Percentiles rank a stretch among this genome's conserved stretches.
phyloP scores from a whole-genome alignment of 2,888 invertebrate species.

The Coremacera marginata region DNA sequence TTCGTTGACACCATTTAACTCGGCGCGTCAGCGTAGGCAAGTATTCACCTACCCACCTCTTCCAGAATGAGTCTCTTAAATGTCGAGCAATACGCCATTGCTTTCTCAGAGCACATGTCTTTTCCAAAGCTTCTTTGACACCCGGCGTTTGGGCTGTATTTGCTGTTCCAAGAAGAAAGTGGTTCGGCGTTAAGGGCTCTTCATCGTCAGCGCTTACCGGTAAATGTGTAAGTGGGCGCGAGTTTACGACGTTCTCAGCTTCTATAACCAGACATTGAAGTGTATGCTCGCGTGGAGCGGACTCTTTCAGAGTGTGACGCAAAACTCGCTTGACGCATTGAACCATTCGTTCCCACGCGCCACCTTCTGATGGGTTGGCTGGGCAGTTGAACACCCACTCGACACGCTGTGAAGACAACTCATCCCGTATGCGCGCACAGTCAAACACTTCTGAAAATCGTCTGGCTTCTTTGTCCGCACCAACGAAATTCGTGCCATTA shows the following conservation, averaged over 20 bases:
- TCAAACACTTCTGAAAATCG: conserved; percentile 34
- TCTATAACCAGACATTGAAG: conserved; percentile 36
- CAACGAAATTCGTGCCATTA: no score
- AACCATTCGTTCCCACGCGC: conserved; percentile 25
- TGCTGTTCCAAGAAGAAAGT: conserved; percentile 23
- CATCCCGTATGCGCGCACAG: not conserved
- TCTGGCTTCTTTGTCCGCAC: no score
- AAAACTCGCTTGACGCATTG: conserved; percentile 8
- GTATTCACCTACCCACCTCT: not conserved
- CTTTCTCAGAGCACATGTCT: no score
- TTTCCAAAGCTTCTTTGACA: no score
- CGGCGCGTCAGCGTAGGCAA: no score
- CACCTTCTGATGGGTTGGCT: conserved; percentile 20
- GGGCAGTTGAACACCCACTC: conserved; percentile 25
- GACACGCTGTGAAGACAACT: not conserved
- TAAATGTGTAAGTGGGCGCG: conserved; percentile 36
- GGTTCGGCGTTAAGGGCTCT: conserved; percentile 33
- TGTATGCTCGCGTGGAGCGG: conserved; percentile 34
- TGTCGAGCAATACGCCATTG: no score
- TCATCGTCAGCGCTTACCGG: conserved; percentile 28
- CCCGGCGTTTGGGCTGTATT: not conserved
- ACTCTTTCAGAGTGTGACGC: conserved; percentile 24
- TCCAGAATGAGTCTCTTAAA: not conserved
- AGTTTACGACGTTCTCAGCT: conserved; percentile 35
- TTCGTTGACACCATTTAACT: conserved; percentile 14